Evolutionary conservation across 1,140 invertebrate species (phyloP).

Genomic region (Tribolium madens): DNA sequence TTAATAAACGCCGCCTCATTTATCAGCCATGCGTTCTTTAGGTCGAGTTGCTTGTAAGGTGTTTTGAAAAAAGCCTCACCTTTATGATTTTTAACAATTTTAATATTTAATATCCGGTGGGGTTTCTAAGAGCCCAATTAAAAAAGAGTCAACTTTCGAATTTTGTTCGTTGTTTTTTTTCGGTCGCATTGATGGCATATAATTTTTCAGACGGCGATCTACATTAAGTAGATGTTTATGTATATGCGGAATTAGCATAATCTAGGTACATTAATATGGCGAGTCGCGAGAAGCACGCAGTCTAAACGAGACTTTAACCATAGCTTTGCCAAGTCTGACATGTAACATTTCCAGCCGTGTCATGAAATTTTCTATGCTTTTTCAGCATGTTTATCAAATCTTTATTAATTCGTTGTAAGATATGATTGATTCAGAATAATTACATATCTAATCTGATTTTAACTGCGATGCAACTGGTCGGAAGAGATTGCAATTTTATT

Average conservation of each 20-base stretch:
- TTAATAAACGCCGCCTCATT: constrained; percentile 56
- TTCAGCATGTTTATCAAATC: neutral
- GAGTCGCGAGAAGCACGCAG: constrained; percentile 46
- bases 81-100: neutral
- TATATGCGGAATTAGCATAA: constrained; percentile 60
- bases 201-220: constrained; percentile 55
- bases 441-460: neutral
- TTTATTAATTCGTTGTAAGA: too few relatives aligned
- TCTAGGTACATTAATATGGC: constrained; percentile 59
- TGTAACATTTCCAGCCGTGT: constrained; percentile 3
- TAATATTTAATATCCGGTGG: constrained; percentile 35
- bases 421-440: constrained; percentile 2
- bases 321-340: constrained; percentile 40
- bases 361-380: constrained; percentile 20
- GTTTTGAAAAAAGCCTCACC: constrained; percentile 14
- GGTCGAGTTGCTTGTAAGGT: neutral
- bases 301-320: constrained; percentile 58
- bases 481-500: neutral
- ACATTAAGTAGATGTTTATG: constrained; percentile 60
- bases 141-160: constrained; percentile 6
- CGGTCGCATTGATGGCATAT: constrained; percentile 44
- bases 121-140: constrained; percentile 7
- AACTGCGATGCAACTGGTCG: neutral
- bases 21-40: constrained; percentile 55
- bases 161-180: constrained; percentile 12